Conservation (phyloP, 2,888 invertebrate species). For the Catocala nupta region DNA sequence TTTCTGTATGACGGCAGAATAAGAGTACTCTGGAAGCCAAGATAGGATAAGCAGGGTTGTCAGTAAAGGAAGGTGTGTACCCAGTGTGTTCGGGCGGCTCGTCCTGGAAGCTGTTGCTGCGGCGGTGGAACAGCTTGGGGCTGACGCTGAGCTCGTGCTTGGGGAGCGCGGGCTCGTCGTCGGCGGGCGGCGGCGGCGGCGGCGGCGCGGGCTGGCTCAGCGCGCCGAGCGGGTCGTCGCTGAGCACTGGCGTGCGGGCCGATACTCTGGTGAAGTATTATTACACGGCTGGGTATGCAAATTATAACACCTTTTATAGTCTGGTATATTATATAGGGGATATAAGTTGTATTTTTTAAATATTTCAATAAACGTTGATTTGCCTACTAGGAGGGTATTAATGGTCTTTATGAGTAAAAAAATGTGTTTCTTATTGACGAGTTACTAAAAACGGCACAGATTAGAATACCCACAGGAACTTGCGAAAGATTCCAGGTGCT, state of each 20-base stretch:
- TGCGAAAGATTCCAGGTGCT: too few species aligned
- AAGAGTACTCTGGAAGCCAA: slow-evolving; percentile 14
- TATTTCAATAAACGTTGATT: too few species aligned
- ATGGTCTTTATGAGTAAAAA: too few species aligned
- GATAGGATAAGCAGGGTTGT: slow-evolving; percentile 9
- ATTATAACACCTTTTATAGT: too few species aligned
- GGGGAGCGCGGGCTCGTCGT: slow-evolving; percentile 63
- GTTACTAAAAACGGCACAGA: too few species aligned
- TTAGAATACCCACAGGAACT: too few species aligned
- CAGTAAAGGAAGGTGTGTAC: slow-evolving; percentile 75
- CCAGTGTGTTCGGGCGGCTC: slow-evolving; percentile 81
- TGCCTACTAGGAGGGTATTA: too few species aligned
- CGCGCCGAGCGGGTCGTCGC: slow-evolving; percentile 97
- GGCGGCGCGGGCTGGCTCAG: slow-evolving; percentile 75
- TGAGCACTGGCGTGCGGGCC: slow-evolving; percentile 94
- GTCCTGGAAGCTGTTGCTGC: slow-evolving; percentile 82
- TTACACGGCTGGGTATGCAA: background rate
- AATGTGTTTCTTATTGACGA: too few species aligned
- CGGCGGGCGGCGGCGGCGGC: slow-evolving; percentile 38
- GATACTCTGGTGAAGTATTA: slow-evolving; percentile 83
- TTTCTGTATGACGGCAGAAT: too few species aligned
- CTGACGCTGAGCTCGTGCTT: slow-evolving; percentile 88
- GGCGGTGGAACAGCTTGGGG: slow-evolving; percentile 90
- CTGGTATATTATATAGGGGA: too few species aligned
- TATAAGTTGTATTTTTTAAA: too few species aligned